Conservation (phyloP, 2,888 invertebrate genomes). For the Blastobasis adustella region DNA sequence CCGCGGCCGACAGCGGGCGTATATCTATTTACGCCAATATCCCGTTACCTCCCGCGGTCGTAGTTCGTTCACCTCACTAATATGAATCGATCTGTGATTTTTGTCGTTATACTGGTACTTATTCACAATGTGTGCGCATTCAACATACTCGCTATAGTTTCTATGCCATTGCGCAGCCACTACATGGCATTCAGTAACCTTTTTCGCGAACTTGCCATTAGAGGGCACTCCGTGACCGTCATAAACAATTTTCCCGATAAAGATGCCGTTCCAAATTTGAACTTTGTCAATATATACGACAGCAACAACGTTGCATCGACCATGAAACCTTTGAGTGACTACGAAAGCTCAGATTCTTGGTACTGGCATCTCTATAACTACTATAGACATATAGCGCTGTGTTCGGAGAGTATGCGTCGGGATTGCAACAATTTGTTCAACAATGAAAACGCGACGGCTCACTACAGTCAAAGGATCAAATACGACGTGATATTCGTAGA, state of each 20-base stretch:
- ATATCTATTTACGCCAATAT: background rate
- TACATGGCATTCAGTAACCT: constrained; percentile 76
- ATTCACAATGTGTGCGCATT: constrained; percentile 38
- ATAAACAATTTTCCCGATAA: constrained; percentile 74
- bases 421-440: constrained; percentile 44
- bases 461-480: constrained; percentile 26
- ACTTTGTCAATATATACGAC: constrained; percentile 63
- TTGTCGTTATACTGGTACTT: constrained; percentile 11
- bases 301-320: constrained; percentile 3
- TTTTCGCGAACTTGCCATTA: constrained; percentile 68
- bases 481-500: constrained; percentile 66
- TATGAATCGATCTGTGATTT: constrained; percentile 8
- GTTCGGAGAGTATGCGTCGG: constrained; percentile 7
- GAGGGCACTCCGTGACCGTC: constrained; percentile 78
- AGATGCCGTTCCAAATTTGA: constrained; percentile 59
- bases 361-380: constrained; percentile 22
- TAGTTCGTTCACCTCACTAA: constrained; percentile 10
- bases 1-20: constrained; percentile 7
- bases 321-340: constrained; percentile 13
- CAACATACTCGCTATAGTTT: constrained; percentile 70
- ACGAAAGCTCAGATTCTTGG: constrained; percentile 18
- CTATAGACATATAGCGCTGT: constrained; percentile 22
- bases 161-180: constrained; percentile 77
- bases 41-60: too few species aligned
- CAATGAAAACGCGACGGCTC: constrained; percentile 31